A percentile compares a stretch with the other conserved stretches of the same genome.
These are phyloP conservation scores for Heterodera schachtii DNA, from an alignment of 1,140 invertebrate genomes.

Conservation along the genomic window DNA sequence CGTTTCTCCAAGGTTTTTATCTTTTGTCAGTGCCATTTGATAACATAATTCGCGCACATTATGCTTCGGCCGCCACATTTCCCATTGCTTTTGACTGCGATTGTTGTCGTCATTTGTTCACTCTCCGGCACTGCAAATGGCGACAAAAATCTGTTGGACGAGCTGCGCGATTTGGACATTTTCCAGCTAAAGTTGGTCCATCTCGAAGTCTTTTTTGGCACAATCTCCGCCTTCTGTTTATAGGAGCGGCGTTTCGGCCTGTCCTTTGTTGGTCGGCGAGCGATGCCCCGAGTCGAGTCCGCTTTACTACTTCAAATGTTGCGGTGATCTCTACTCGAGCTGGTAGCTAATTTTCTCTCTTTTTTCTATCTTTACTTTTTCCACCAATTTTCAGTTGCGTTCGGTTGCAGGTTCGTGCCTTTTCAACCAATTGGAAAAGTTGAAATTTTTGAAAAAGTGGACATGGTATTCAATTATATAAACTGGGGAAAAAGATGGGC, in stretches of 20 bases:
- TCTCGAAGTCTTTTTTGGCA: no score
- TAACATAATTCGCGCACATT: neutral
- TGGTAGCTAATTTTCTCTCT: conserved; percentile 44
- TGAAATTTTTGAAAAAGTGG: no score
- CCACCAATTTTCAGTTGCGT: conserved; percentile 1
- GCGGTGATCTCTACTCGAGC: conserved; percentile 43
- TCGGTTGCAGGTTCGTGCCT: conserved; percentile 1
- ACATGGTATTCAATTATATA: no score
- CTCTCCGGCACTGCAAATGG: neutral
- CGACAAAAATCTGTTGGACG: conserved; percentile 4
- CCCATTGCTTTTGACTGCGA: neutral
- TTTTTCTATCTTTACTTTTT: conserved; percentile 12
- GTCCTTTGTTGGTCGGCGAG: conserved; percentile 47
- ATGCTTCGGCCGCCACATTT: neutral
- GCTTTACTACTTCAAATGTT: conserved; percentile 48
- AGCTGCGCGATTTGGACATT: conserved; percentile 16
- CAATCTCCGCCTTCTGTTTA: neutral
- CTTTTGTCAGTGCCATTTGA: no score
- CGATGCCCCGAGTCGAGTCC: conserved; percentile 46
- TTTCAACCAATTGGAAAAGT: no score
- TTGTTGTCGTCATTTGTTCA: neutral
- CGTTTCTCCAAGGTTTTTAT: no score
- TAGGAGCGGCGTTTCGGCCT: conserved; percentile 36
- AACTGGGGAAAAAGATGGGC: no score
- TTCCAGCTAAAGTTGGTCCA: conserved; percentile 13